Conservation (phyloP, 2,888 invertebrate genomes). For the Lasioglossum oenotherae region DNA sequence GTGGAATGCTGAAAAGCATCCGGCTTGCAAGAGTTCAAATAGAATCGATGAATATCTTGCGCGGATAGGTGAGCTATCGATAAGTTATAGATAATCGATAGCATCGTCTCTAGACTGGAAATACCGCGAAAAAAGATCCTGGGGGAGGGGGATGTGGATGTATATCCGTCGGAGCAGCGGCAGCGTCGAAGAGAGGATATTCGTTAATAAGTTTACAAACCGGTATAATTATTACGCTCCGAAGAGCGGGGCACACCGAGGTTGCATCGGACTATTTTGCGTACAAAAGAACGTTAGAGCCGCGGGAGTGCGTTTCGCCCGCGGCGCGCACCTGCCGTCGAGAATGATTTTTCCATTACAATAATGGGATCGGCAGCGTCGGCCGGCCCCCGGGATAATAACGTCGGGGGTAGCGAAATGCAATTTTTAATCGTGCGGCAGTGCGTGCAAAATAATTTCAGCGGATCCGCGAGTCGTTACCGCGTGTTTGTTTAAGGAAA, state of each 20-base stretch:
- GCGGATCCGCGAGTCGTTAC: constrained; percentile 42
- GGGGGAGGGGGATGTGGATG: not conserved
- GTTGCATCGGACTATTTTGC: constrained; percentile 45
- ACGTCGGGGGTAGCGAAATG: constrained; percentile 41
- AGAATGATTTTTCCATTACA: constrained; percentile 71
- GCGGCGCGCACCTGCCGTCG: constrained; percentile 34
- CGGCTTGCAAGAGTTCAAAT: not conserved
- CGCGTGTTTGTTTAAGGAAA: constrained; percentile 72
- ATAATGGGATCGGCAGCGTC: constrained; percentile 52
- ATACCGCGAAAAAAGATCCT: not conserved
- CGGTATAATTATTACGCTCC: constrained; percentile 44
- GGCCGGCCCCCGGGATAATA: constrained; percentile 47
- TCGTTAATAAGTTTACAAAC: constrained; percentile 19
- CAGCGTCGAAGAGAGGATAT: not conserved
- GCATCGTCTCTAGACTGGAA: not conserved
- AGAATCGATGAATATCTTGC: not conserved
- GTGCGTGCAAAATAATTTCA: constrained; percentile 67
- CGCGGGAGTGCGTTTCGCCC: constrained; percentile 37
- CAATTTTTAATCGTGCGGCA: constrained; percentile 68
- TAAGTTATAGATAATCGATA: not conserved
- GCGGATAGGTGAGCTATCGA: not conserved
- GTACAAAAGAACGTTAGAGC: constrained; percentile 43
- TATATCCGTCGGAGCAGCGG: not conserved
- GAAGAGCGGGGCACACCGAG: not conserved
- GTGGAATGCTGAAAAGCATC: not conserved